A percentile compares a stretch with the other conserved stretches of the same genome.
Conservation (phyloP, 2,797 vertebrate species). For the Neopelma chrysocephalum region DNA sequence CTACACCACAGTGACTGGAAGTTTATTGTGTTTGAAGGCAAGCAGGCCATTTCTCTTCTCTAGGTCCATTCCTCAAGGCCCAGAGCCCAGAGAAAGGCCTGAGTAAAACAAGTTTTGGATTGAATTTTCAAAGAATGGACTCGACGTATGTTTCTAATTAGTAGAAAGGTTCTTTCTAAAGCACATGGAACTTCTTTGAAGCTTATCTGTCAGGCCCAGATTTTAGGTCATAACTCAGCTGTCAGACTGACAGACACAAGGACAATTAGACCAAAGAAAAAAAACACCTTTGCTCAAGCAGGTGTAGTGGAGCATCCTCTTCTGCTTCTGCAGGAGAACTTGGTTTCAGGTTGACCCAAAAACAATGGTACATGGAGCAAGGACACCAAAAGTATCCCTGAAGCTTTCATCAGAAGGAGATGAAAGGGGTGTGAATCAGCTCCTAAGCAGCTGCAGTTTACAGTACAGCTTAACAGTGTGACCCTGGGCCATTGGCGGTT, state of each 20-base stretch:
- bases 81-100: not conserved
- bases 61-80: not conserved
- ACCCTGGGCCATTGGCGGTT: not conserved
- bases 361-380: not conserved
- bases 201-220: not conserved
- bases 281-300: not conserved
- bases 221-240: not conserved
- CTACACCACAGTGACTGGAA: not conserved
- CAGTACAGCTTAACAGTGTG: not conserved
- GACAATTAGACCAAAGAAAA: not conserved
- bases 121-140: not conserved
- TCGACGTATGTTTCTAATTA: not conserved
- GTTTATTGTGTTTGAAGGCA: not conserved
- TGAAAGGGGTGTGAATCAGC: slow-evolving; percentile 47
- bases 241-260: not conserved
- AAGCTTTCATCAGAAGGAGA: not conserved
- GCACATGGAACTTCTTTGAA: not conserved
- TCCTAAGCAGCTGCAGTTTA: slow-evolving; percentile 39
- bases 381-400: not conserved
- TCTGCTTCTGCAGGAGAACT: not conserved
- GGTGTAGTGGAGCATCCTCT: not conserved
- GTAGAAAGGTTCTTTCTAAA: not conserved
- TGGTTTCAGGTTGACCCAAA: not conserved
- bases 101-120: not conserved
- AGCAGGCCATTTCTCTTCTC: not conserved